Conservation (phyloP, 1,140 invertebrate species). For the Telenomus remus region DNA sequence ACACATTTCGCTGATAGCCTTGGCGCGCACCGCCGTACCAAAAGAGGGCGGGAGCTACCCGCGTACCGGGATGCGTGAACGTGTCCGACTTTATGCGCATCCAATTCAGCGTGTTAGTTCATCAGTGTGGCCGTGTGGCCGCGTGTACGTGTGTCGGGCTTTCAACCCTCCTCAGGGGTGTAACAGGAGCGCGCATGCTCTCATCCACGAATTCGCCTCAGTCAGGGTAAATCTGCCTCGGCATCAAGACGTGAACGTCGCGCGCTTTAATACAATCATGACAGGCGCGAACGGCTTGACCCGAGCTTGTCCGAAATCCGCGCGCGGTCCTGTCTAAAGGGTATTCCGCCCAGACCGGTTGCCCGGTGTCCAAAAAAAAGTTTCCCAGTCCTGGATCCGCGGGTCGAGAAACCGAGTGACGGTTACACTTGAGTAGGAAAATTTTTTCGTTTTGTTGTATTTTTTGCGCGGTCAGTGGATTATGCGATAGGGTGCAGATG, state of each 20-base stretch:
- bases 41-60: constrained; percentile 51
- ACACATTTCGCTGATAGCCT: constrained; percentile 48
- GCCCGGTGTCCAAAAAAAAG: background rate
- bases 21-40: constrained; percentile 39
- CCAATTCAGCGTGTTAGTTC: constrained; percentile 42
- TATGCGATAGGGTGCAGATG: too few species aligned
- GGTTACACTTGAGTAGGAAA: too few species aligned
- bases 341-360: background rate
- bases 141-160: constrained; percentile 35
- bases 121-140: constrained; percentile 23
- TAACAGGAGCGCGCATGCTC: constrained; percentile 72
- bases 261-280: constrained; percentile 50
- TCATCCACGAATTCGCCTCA: constrained; percentile 69
- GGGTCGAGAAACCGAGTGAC: too few species aligned
- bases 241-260: constrained; percentile 70
- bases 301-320: constrained; percentile 18
- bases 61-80: constrained; percentile 54
- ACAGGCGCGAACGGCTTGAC: constrained; percentile 41
- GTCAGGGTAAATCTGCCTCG: constrained; percentile 73
- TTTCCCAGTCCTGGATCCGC: too few species aligned
- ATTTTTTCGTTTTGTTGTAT: too few species aligned
- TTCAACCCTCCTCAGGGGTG: constrained; percentile 63
- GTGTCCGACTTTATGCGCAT: constrained; percentile 56
- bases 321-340: constrained; percentile 10
- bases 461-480: too few species aligned